Conservation (phyloP, 2,113 vertebrate genomes). For the Pygoscelis antarcticus region DNA sequence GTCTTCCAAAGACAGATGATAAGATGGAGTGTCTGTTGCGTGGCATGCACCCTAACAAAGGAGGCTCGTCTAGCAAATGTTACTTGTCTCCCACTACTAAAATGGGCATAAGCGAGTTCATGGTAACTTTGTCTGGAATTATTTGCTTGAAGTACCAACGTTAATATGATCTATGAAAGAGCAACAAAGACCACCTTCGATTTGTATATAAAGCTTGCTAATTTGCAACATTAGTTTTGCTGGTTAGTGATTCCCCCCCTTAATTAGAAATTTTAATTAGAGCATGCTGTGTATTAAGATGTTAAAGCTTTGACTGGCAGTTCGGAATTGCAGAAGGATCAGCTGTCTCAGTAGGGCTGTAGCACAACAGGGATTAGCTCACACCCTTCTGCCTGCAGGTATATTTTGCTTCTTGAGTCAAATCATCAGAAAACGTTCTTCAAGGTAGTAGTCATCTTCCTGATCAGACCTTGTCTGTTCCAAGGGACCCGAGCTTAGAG, state of each 20-base stretch:
- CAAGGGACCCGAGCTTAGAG: background rate
- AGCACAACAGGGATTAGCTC: conserved; percentile 56
- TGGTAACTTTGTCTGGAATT: background rate
- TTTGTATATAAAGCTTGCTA: conserved; percentile 37
- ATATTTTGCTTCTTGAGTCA: background rate
- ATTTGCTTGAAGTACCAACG: background rate
- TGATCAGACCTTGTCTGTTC: background rate
- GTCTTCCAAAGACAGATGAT: background rate
- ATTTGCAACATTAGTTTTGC: conserved; percentile 61
- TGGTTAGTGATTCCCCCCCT: background rate
- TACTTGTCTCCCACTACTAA: background rate
- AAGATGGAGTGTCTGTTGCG: background rate
- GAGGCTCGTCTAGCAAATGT: background rate
- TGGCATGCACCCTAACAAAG: background rate
- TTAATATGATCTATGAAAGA: background rate
- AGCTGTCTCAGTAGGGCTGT: conserved; percentile 55
- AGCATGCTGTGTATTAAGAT: conserved; percentile 67
- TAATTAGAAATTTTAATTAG: conserved; percentile 75
- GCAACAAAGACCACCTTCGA: conserved; percentile 14
- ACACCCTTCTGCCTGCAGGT: conserved; percentile 53
- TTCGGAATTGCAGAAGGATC: conserved; percentile 41
- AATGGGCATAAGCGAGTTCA: background rate
- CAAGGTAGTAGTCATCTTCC: background rate
- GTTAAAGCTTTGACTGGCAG: conserved; percentile 68
- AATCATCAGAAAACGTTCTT: background rate